Evolutionary conservation across 1,140 invertebrate species (phyloP), one percentile per base, ranked within the genome.

Genomic region (Harpegnathos saltator): DNA sequence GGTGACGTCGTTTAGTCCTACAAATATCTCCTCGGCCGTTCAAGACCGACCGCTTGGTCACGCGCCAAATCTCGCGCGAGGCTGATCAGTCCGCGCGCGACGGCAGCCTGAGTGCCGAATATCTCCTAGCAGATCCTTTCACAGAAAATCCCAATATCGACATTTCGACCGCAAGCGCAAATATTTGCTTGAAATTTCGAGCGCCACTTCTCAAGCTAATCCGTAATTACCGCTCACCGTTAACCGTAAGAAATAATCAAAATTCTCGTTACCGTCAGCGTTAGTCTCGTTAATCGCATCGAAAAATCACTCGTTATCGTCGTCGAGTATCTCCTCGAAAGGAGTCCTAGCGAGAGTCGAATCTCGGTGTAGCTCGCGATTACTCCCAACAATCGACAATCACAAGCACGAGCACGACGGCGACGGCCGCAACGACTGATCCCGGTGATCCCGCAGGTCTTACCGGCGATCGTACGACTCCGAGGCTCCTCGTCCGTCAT

Each of bases 381-480:
- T 7, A 33, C 33, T 33, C 33, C 33, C 33, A 7, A 33, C 33
- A 7, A 33, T 3, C n/a, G n/a, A n/a, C n/a, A n/a, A n/a, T n/a
- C n/a, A n/a, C n/a, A n/a, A n/a, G n/a, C n/a, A n/a, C n/a, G n/a
- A n/a, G n/a, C 38, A 9, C 38, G 38, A 44, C 38, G 38, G 7
- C 38, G 9, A 44, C 38, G 38, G 7, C 7, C 2, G 7, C 33
- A 7, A 44, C 19, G 15, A 54, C 12, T 33, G n/a, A 69, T 69
- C n/a, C 5, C 11, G 50, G 9, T 66, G 68, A 87, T 82, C 19
- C 24, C 58, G 17, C 82, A 91, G 90, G 58, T 89, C 89, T 88
- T 92, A 89, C 82, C 91, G 91, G 61, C 89, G 90, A 78, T 92
- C 91, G 44, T 92, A 89, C 85, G 93, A 93, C 59, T 84, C 90